A percentile compares a stretch with the other conserved stretches of the same genome.
Conservation (phyloP, 2,888 invertebrate species). For the Helleia helle region DNA sequence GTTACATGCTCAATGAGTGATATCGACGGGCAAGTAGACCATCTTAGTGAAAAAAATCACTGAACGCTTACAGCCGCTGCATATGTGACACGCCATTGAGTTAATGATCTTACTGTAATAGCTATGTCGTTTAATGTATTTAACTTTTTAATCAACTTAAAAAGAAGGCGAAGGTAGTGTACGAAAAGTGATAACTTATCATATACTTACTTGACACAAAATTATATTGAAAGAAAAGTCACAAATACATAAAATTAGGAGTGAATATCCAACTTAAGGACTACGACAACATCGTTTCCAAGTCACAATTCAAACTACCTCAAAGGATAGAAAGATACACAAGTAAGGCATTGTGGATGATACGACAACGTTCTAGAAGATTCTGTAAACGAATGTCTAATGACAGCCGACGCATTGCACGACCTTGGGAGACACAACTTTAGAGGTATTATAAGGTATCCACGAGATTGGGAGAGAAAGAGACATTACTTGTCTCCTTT, state of each 20-base stretch:
- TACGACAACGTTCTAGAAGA: constrained; percentile 51
- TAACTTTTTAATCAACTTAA: too few relatives aligned
- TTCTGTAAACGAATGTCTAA: constrained; percentile 23
- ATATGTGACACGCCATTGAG: too few relatives aligned
- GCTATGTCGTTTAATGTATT: too few relatives aligned
- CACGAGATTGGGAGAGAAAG: background rate
- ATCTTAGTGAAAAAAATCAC: too few relatives aligned
- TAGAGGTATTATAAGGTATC: constrained; percentile 11
- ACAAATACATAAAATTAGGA: constrained; percentile 28
- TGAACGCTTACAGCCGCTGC: too few relatives aligned
- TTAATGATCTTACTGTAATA: too few relatives aligned
- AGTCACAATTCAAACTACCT: constrained; percentile 59
- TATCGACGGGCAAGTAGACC: too few relatives aligned
- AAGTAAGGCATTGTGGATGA: constrained; percentile 70
- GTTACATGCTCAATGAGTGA: too few relatives aligned
- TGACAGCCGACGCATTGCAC: constrained; percentile 19
- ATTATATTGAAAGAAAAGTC: constrained; percentile 27
- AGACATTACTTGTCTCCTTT: background rate
- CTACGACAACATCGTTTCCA: constrained; percentile 56
- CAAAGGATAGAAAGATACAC: constrained; percentile 67
- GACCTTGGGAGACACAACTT: constrained; percentile 9
- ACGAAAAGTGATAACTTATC: too few relatives aligned
- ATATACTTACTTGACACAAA: constrained; percentile 17
- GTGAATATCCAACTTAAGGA: constrained; percentile 24
- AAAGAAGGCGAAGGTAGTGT: too few relatives aligned